Evolutionary conservation across 2,113 vertebrate species (phyloP), one percentile per base, ranked within the genome.

Genomic region (Seriola rivoliana): DNA sequence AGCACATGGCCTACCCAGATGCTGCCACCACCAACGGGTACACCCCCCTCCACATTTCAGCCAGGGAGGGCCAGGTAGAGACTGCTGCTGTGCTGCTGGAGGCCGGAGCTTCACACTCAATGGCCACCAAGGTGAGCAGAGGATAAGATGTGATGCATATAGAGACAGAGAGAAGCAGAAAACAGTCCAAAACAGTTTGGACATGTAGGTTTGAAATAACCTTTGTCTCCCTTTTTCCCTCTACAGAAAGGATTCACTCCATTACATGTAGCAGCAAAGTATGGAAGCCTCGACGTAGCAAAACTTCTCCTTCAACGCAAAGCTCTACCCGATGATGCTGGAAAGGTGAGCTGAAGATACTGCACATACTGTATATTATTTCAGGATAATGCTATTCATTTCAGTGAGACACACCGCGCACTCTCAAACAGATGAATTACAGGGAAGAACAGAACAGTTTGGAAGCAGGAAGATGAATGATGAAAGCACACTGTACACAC

Each of bases 1-100:
- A 99, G 91, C 98, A 99, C 84, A 99, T 99, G 98, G 98, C 99
- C 34, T 97, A 99, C 68, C 99, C 99, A 0, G 98, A 99, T 12
- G 99, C 99, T 0, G 96, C 98, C 48, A 99, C 99, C 3, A 97
- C 96, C 13, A 99, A 99, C 0, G 98, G 99, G 5, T 98, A 99
- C 93, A 99, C 98, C 0, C 98, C 99, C 0, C 94, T 99, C 71
- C 98, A 99, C 91, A 99, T 99, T 89, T 98, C 98, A 4, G 98
- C 98, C 81, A 92, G 98, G 0, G 98, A 99, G 91, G 98, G 98
- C 5, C 99, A 99, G 91, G 95, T 99, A 0, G 99, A 99, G 4
- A 98, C 98, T 0, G 97, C 98, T 0, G 97, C 97, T 0, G 96
- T 99, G 81, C 95, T 99, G 23, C 88, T 99, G 16, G 98, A 99